Base-by-base conservation (phyloP, 2,888 invertebrate species). In the Coenonympha glycerion region DNA sequence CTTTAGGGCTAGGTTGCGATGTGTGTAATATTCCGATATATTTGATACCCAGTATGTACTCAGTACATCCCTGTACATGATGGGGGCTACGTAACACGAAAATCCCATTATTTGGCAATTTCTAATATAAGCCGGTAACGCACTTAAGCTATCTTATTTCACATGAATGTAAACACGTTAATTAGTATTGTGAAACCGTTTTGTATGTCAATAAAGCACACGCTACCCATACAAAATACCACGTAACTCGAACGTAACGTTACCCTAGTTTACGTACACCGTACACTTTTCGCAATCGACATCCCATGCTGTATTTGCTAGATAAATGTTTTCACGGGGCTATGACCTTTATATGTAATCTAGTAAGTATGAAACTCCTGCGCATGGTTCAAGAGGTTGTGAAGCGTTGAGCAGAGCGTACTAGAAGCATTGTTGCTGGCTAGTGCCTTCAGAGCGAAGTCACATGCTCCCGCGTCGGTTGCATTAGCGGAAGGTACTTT, bases 401-500 rank as follows among this genome's bases (percentile, higher is more conserved):
- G 18, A n/a, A 30, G 18, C 28, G 30, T 16, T 22, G 15, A 40
- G 21, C 13, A 19, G 21, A 16, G 21, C 47, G 37, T 28, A 46
- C 34, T 11, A 31, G 26, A 44, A 34, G 46, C 34, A 47, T 45
- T 51, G 51, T 48, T n/a, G n/a, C 37, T 47, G 39, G 36, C 34
- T 56, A n/a, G n/a, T n/a, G n/a, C n/a, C n/a, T n/a, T n/a, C n/a
- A n/a, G n/a, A n/a, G n/a, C n/a, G n/a, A 52, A 69, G 69, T 72
- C 71, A 71, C 72, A 73, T 73, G 71, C 63, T 70, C 62, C 63
- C 53, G 57, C 61, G 66, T 62, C 58, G 56, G 57, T 63, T 65
- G 73, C 68, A 66, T 68, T 76, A 65, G 61, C 79, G 76, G 77
- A 79, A 80, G 74, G 64, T 49, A 73, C 75, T 76, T 77, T 76